These are phyloP conservation scores for Axinella damicornis DNA, from an alignment of 37 sponge, comb jelly and placozoan genomes.

Conservation along the genomic window DNA sequence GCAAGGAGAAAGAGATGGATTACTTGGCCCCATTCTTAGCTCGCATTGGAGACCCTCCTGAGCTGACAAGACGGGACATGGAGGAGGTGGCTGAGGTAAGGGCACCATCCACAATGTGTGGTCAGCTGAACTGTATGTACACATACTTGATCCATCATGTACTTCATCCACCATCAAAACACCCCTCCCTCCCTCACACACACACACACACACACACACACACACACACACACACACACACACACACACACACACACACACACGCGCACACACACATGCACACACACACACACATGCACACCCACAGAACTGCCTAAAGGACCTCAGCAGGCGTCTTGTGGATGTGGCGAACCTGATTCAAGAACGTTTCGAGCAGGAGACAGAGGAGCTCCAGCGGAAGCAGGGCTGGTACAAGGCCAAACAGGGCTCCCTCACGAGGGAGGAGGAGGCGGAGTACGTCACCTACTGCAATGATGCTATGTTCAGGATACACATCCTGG, in stretches of 20 bases:
- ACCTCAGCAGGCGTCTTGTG: constrained; percentile 79
- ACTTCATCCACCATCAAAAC: too few species aligned
- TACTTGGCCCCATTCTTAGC: constrained; percentile 97
- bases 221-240: too few species aligned
- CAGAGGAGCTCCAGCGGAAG: constrained; percentile 82
- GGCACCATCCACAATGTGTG: too few species aligned
- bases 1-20: constrained; percentile 94
- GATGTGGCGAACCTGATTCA: constrained; percentile 95
- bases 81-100: constrained; percentile 52
- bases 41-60: constrained; percentile 79
- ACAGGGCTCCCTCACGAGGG: constrained; percentile 81
- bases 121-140: too few species aligned
- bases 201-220: too few species aligned
- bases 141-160: too few species aligned
- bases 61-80: constrained; percentile 46
- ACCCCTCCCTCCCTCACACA: too few species aligned
- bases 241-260: too few species aligned
- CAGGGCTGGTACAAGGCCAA: constrained; percentile 93
- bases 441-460: constrained; percentile 93
- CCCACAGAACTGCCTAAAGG: constrained; percentile 78
- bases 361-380: constrained; percentile 89
- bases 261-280: too few species aligned
- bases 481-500: constrained; percentile 97
- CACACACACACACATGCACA: too few species aligned
- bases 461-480: constrained; percentile 90